Conservation (phyloP, 92 coral and sea anemone species). For the Epizoanthus ramosus region DNA sequence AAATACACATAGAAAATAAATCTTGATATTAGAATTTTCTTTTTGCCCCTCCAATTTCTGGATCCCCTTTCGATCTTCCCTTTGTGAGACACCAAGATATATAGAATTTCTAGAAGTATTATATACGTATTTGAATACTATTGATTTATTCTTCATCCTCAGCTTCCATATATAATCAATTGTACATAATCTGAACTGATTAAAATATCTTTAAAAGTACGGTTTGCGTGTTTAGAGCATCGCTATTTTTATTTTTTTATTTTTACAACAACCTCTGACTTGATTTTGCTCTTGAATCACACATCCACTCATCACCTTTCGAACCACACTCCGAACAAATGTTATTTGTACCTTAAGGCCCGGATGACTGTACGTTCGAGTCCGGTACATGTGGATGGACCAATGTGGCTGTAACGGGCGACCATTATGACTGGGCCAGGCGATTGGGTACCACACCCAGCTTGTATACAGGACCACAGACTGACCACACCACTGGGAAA, state of each 20-base stretch:
- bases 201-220: too few relatives aligned
- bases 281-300: background rate
- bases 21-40: background rate
- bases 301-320: background rate
- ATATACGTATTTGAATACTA: too few relatives aligned
- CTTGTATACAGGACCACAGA: constrained; percentile 29
- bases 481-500: constrained; percentile 45
- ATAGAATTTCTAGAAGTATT: too few relatives aligned
- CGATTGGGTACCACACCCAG: constrained; percentile 40
- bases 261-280: background rate
- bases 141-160: too few relatives aligned
- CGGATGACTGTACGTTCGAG: constrained; percentile 47
- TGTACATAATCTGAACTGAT: too few relatives aligned
- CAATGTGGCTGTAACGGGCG: constrained; percentile 11
- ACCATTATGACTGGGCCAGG: constrained; percentile 41
- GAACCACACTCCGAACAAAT: background rate
- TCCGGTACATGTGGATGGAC: constrained; percentile 38
- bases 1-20: background rate
- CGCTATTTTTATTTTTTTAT: too few relatives aligned
- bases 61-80: too few relatives aligned
- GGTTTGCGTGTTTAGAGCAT: too few relatives aligned
- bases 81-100: too few relatives aligned
- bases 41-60: too few relatives aligned
- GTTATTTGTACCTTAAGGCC: constrained; percentile 8
- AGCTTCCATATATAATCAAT: too few relatives aligned